These are phyloP conservation scores for Augochlorella aurata DNA, from an alignment of 2,888 invertebrate genomes.

Conservation along the genomic window DNA sequence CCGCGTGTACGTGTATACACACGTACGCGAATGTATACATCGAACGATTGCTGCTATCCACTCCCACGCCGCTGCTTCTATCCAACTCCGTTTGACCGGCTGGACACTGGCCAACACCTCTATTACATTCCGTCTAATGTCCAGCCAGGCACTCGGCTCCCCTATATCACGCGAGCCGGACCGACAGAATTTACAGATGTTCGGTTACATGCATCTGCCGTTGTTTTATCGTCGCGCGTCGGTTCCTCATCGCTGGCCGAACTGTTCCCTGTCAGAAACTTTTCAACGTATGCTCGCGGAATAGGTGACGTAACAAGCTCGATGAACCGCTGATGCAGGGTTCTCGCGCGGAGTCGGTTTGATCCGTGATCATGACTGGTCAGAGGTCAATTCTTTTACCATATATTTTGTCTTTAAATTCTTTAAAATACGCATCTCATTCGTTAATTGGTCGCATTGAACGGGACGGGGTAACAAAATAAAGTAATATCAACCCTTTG, in stretches of 20 bases:
- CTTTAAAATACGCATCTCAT: too few relatives aligned
- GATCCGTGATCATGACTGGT: too few relatives aligned
- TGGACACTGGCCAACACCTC: conserved; percentile 77
- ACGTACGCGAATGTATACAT: conserved; percentile 26
- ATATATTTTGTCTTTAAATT: too few relatives aligned
- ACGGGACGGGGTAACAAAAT: too few relatives aligned
- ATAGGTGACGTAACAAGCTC: not conserved
- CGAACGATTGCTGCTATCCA: conserved; percentile 39
- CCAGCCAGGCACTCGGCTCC: conserved; percentile 48
- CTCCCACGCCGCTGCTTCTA: conserved; percentile 20
- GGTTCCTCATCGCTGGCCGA: conserved; percentile 20
- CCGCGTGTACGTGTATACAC: conserved; percentile 7
- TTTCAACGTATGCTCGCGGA: not conserved
- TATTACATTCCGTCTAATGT: conserved; percentile 76
- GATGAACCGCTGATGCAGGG: too few relatives aligned
- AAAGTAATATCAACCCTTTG: too few relatives aligned
- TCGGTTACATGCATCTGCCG: conserved; percentile 51
- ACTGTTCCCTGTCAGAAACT: not conserved
- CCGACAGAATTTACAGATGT: conserved; percentile 69
- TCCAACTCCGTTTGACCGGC: conserved; percentile 62
- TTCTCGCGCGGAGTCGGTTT: too few relatives aligned
- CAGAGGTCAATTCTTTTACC: too few relatives aligned
- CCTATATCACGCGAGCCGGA: conserved; percentile 61
- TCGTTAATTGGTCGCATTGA: too few relatives aligned
- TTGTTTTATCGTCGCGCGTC: conserved; percentile 41